These are phyloP conservation scores for Yoshiicerus persimilis DNA, from an alignment of 1,140 invertebrate genomes.

Conservation along the genomic window DNA sequence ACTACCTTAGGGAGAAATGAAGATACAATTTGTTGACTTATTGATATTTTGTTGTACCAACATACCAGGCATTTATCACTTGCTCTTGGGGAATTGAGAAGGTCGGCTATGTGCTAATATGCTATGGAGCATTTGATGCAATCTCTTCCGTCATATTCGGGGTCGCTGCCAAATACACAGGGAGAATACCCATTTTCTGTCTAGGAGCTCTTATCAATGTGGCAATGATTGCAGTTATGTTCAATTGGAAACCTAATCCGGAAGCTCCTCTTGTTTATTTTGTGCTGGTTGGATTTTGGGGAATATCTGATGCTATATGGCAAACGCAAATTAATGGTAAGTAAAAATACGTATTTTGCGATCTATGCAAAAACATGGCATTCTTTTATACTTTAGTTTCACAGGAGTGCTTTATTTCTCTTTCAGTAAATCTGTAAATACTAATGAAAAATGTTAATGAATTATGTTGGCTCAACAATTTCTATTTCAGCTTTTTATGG, in stretches of 20 bases:
- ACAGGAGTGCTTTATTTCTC: background rate
- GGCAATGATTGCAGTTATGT: conserved; percentile 57
- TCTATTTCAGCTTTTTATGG: conserved; percentile 74
- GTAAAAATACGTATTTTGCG: too few relatives aligned
- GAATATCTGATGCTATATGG: conserved; percentile 95
- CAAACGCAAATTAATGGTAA: conserved; percentile 93
- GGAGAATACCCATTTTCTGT: conserved; percentile 80
- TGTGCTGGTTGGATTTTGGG: conserved; percentile 74
- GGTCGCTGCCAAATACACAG: conserved; percentile 87
- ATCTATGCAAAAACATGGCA: too few relatives aligned
- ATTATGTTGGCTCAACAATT: too few relatives aligned
- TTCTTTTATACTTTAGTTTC: too few relatives aligned
- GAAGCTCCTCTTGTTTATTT: conserved; percentile 80
- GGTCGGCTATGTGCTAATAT: conserved; percentile 94
- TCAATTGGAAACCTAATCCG: conserved; percentile 84
- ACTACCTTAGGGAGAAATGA: background rate
- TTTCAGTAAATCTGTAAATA: background rate
- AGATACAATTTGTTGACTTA: background rate
- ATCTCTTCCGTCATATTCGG: conserved; percentile 85
- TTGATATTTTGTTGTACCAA: background rate
- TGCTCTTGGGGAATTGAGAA: conserved; percentile 86
- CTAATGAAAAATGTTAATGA: too few relatives aligned
- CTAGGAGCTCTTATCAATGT: conserved; percentile 76
- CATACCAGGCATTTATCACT: conserved; percentile 60
- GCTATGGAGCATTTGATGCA: conserved; percentile 83